Evolutionary conservation across 2,797 vertebrate species (phyloP).

Genomic region (Gouania willdenowi): DNA sequence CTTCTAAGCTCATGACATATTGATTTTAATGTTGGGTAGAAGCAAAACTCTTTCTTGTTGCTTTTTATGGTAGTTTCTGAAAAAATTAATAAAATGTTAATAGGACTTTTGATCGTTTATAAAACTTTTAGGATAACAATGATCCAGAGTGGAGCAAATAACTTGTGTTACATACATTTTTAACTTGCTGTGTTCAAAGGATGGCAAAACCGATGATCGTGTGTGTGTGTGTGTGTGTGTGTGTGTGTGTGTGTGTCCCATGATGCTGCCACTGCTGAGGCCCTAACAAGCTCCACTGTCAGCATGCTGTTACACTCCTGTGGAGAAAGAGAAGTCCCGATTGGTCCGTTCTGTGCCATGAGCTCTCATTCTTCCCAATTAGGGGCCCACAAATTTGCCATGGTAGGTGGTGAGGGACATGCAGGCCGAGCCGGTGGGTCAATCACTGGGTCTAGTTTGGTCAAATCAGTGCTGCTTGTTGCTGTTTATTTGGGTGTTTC

Average conservation of each 20-base stretch:
- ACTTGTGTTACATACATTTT: too few species aligned
- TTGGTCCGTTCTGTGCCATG: conserved; percentile 45
- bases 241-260: conserved; percentile 21
- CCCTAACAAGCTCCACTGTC: conserved; percentile 61
- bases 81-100: too few species aligned
- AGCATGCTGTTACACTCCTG: conserved; percentile 56
- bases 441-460: conserved; percentile 22
- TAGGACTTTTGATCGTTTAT: too few species aligned
- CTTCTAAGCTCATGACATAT: too few species aligned
- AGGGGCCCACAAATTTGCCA: conserved; percentile 37
- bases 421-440: conserved; percentile 38
- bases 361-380: conserved; percentile 54
- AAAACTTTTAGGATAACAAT: too few species aligned
- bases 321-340: conserved; percentile 54
- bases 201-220: conserved; percentile 14
- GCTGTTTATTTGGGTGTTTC: too few species aligned
- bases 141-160: too few species aligned
- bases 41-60: too few species aligned
- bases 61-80: too few species aligned
- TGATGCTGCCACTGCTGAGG: conserved; percentile 38
- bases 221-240: background rate
- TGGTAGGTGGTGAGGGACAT: conserved; percentile 41
- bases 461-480: conserved; percentile 21
- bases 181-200: background rate
- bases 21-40: too few species aligned